Conservation (phyloP, 2,888 invertebrate genomes). For the Sthenelais limicola region DNA sequence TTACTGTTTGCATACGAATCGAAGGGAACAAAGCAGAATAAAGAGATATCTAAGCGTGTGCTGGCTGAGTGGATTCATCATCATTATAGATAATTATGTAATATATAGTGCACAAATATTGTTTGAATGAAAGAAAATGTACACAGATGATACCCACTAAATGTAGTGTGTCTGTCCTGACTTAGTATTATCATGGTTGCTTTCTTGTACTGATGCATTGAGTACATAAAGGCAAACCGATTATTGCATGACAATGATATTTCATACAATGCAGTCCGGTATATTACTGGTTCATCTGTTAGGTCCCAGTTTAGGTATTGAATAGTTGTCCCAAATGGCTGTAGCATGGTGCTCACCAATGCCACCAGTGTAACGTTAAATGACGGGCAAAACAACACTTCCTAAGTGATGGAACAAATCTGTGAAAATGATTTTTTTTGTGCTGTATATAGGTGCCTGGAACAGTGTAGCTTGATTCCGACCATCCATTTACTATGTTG, state of each 20-base stretch:
- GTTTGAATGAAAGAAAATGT: not conserved
- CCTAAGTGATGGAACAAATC: too few relatives aligned
- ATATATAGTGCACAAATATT: slow-evolving; percentile 1
- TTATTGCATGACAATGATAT: slow-evolving; percentile 26
- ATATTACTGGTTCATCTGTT: slow-evolving; percentile 5
- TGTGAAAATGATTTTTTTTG: too few relatives aligned
- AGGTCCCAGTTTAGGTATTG: slow-evolving; percentile 32
- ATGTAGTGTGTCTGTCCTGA: slow-evolving; percentile 8
- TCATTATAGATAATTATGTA: not conserved
- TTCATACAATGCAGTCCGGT: slow-evolving; percentile 4
- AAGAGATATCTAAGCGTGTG: too few relatives aligned
- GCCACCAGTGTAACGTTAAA: too few relatives aligned
- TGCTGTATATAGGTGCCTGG: too few relatives aligned
- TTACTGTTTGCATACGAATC: slow-evolving; percentile 24
- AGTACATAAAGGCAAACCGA: not conserved
- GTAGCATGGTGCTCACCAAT: slow-evolving; percentile 21
- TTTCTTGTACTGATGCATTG: not conserved
- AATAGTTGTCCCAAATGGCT: slow-evolving; percentile 30
- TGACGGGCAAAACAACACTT: too few relatives aligned
- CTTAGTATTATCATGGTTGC: slow-evolving; percentile 28
- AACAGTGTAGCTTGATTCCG: too few relatives aligned
- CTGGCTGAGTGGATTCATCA: slow-evolving; percentile 14
- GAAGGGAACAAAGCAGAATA: too few relatives aligned
- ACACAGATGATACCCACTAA: not conserved
- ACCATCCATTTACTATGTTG: too few relatives aligned